Evolutionary conservation across 2,797 vertebrate species (phyloP), one percentile per base, ranked within the genome.

Genomic region (Helostoma temminkii): DNA sequence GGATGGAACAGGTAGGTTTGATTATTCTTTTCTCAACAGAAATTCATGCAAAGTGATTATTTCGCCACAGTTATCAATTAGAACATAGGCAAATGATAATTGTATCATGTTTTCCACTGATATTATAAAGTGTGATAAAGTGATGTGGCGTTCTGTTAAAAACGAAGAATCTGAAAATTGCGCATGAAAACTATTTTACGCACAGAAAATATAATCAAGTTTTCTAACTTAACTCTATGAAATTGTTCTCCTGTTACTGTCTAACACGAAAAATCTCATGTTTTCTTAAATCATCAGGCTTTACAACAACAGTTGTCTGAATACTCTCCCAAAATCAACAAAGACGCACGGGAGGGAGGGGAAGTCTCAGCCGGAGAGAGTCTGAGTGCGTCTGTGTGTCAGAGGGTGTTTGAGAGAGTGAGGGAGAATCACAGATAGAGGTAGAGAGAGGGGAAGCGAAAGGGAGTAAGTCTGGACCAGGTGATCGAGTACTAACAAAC

Each of bases 1-100:
- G 96, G 95, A 94, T 65, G 82, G 85, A 82, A 83, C 96, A 96
- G 96, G 97, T 98, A 96, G 76, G 82, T 82, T 74, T 69, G 57
- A 66, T 78, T 68, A 50, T 48, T 46, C 22, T 53, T 68, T 53
- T 39, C 7, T 30, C 3, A 25, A 7, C 15, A 70, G 36, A 64
- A 69, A 77, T 32, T 26, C 19, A 14, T 18, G 2, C 8, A 69
- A 80, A 67, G 57, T 71, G 16, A 3, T 37, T 48, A 5, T 53
- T 72, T 67, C 0, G 0, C 2, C 2, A 1, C 9, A 21, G 28
- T 34, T 24, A 30, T 21, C 1, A 30, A 0, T 16, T 15, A 42
- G 15, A 45, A 25, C 0, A 10, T 58, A 19, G 2, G 0, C 4
- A 21, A 16, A 6, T 2, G 5, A 15, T 25, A 18, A 10, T 2